phyloP scores from a whole-genome alignment of 2,888 invertebrate genomes.

The Blastobasis adustella region DNA sequence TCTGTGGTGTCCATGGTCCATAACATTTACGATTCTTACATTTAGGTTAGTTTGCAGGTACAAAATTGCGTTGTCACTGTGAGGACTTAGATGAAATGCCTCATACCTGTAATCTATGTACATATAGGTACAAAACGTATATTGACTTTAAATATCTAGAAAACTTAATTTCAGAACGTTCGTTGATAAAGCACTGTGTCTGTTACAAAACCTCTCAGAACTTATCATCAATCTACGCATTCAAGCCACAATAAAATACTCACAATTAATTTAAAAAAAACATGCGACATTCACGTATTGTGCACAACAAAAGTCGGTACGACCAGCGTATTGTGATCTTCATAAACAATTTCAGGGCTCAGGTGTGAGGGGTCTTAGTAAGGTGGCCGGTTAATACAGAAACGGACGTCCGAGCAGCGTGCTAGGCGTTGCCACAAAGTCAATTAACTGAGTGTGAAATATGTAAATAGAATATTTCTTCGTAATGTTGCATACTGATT shows the following conservation, averaged over 20 bases:
- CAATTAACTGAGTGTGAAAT: slow-evolving; percentile 54
- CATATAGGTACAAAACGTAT: too few relatives aligned
- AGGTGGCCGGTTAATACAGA: background rate
- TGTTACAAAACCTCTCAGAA: background rate
- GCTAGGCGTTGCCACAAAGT: slow-evolving; percentile 24
- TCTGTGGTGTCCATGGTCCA: too few relatives aligned
- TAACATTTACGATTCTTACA: too few relatives aligned
- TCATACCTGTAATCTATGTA: too few relatives aligned
- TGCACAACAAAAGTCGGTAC: background rate
- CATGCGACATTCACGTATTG: background rate
- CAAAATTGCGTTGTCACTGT: too few relatives aligned
- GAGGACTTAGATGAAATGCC: too few relatives aligned
- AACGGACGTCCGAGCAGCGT: background rate
- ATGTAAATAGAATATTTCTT: slow-evolving; percentile 34
- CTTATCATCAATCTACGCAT: background rate
- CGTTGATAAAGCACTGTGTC: background rate
- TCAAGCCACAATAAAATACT: background rate
- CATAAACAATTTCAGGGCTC: too few relatives aligned
- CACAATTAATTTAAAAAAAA: background rate
- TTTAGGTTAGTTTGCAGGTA: too few relatives aligned
- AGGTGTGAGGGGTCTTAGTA: too few relatives aligned
- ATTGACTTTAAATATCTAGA: too few relatives aligned
- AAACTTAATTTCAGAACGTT: background rate
- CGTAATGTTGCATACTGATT: background rate
- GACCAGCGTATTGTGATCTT: background rate